phyloP scores from a whole-genome alignment of 2,797 vertebrate genomes.

The Cetoscarus ocellatus region DNA sequence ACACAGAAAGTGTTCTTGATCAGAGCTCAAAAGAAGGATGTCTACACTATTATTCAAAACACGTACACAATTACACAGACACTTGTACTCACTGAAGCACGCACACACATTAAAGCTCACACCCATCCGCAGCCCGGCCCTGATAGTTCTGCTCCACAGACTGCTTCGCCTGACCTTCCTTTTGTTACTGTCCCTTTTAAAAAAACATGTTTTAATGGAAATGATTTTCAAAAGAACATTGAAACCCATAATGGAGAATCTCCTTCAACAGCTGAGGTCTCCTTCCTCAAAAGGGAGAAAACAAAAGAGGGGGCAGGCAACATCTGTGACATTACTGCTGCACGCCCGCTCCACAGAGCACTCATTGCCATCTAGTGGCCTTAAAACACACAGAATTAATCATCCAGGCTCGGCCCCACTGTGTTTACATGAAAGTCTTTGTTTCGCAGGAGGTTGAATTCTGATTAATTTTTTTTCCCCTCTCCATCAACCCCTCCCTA shows the following conservation, averaged over 20 bases:
- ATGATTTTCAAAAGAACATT: constrained; percentile 90
- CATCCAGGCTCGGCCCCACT: constrained; percentile 14
- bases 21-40: constrained; percentile 65
- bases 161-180: constrained; percentile 87
- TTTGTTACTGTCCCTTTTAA: constrained; percentile 85
- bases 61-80: constrained; percentile 74
- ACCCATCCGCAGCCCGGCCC: constrained; percentile 69
- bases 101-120: constrained; percentile 43
- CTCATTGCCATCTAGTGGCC: constrained; percentile 80
- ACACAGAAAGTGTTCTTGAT: constrained; percentile 63
- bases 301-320: constrained; percentile 85
- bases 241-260: constrained; percentile 88
- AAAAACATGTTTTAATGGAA: constrained; percentile 88
- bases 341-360: constrained; percentile 48
- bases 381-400: constrained; percentile 44
- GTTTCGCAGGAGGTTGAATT: constrained; percentile 24
- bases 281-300: constrained; percentile 81
- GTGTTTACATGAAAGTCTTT: constrained; percentile 24
- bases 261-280: constrained; percentile 89
- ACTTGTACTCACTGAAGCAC: constrained; percentile 55
- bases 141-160: constrained; percentile 77
- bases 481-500: constrained; percentile 7
- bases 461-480: constrained; percentile 78
- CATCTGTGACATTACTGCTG: constrained; percentile 84
- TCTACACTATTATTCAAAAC: constrained; percentile 75